Evolutionary conservation across 2,113 vertebrate species (phyloP).

Genomic region (Microtus montanus): DNA sequence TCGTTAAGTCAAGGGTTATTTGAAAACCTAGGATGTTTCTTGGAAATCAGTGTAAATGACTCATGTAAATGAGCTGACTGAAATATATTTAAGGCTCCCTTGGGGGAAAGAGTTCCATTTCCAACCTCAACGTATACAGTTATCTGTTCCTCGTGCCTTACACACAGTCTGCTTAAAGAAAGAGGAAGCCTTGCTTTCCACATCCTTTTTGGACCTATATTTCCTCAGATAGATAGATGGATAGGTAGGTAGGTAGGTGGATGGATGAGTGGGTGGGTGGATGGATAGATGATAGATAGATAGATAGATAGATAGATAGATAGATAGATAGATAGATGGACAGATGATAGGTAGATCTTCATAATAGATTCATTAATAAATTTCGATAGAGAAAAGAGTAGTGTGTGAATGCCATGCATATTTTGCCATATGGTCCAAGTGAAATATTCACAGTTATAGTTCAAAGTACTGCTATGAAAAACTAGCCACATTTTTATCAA

Average conservation of each 20-base stretch:
- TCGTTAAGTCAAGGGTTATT: conserved; percentile 60
- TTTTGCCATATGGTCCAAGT: conserved; percentile 39
- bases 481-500: conserved; percentile 7
- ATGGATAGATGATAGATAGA: neutral
- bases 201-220: conserved; percentile 14
- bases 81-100: conserved; percentile 61
- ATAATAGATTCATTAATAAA: conserved; percentile 37
- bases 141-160: conserved; percentile 54
- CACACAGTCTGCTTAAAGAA: conserved; percentile 6
- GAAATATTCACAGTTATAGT: conserved; percentile 20
- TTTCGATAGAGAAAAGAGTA: conserved; percentile 1
- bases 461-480: conserved; percentile 41
- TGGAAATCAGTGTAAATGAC: conserved; percentile 68
- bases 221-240: neutral
- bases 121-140: conserved; percentile 44
- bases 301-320: neutral
- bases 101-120: conserved; percentile 39
- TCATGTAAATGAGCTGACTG: conserved; percentile 62
- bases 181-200: conserved; percentile 28
- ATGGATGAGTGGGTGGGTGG: no score
- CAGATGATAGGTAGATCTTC: neutral
- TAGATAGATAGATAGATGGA: neutral
- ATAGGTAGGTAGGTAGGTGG: no score
- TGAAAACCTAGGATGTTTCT: conserved; percentile 25
- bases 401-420: neutral